These are phyloP conservation scores for Polydrusus tereticollis DNA, from an alignment of 2,888 invertebrate species.

Conservation along the genomic window DNA sequence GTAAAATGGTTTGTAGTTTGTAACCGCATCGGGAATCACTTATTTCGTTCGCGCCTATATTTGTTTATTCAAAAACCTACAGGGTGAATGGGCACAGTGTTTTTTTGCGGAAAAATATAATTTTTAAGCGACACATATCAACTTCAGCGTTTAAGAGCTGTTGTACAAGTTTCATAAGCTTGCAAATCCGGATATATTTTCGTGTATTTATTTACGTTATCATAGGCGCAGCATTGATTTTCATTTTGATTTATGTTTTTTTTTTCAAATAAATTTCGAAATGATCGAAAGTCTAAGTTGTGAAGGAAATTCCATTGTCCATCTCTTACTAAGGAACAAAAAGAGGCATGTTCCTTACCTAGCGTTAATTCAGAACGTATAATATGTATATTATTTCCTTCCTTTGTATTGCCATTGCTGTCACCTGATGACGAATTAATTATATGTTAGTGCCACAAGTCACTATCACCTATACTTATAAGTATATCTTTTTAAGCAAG, in stretches of 20 bases:
- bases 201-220: background rate
- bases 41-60: conserved; percentile 25
- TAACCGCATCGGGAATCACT: conserved; percentile 9
- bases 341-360: too few relatives aligned
- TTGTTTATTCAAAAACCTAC: conserved; percentile 38
- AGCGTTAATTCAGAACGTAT: too few relatives aligned
- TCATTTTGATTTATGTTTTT: background rate
- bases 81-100: conserved; percentile 21
- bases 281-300: too few relatives aligned
- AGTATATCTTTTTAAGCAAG: too few relatives aligned
- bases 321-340: too few relatives aligned
- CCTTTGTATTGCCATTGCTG: too few relatives aligned
- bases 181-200: conserved; percentile 3
- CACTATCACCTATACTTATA: too few relatives aligned
- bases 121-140: background rate
- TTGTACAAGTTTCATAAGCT: background rate
- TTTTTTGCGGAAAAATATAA: conserved; percentile 11
- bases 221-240: conserved; percentile 3
- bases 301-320: too few relatives aligned
- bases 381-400: too few relatives aligned
- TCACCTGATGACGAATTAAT: too few relatives aligned
- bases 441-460: too few relatives aligned
- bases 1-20: conserved; percentile 21
- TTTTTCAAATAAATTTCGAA: background rate
- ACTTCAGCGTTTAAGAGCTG: background rate